phyloP scores from a whole-genome alignment of 2,113 vertebrate species.

The Hepsetus odoe region DNA sequence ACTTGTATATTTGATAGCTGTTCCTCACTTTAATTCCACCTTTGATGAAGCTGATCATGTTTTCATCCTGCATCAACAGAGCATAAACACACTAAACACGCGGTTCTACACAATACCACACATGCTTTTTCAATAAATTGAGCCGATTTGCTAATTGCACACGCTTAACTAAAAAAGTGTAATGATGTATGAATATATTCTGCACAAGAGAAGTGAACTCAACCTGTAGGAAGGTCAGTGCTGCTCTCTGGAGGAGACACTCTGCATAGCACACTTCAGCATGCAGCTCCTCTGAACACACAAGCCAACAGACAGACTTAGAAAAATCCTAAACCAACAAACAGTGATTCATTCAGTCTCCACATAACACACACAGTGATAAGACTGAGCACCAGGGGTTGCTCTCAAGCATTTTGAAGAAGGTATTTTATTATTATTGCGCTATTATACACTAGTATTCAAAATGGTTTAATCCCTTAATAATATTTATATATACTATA shows the following conservation, averaged over 20 bases:
- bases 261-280: slow-evolving; percentile 98
- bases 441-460: too few relatives aligned
- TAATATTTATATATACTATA: too few relatives aligned
- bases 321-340: neutral
- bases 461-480: too few relatives aligned
- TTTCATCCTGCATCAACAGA: slow-evolving; percentile 85
- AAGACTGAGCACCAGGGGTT: neutral
- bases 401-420: neutral
- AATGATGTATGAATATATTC: neutral
- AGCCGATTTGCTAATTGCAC: too few relatives aligned
- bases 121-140: neutral
- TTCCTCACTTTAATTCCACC: slow-evolving; percentile 96
- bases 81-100: neutral
- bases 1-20: slow-evolving; percentile 98
- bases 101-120: neutral
- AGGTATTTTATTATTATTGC: neutral
- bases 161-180: neutral
- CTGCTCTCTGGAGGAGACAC: slow-evolving; percentile 96
- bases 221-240: slow-evolving; percentile 97
- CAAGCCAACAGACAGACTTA: slow-evolving; percentile 29
- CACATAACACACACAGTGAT: neutral
- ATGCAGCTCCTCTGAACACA: slow-evolving; percentile 89
- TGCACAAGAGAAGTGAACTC: neutral
- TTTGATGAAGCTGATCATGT: slow-evolving; percentile 98
- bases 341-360: neutral